Percentiles rank a stretch among this genome's conserved stretches.
These are phyloP conservation scores for Mesorhabditis belari DNA, from an alignment of 2,888 invertebrate species.

Conservation along the genomic window DNA sequence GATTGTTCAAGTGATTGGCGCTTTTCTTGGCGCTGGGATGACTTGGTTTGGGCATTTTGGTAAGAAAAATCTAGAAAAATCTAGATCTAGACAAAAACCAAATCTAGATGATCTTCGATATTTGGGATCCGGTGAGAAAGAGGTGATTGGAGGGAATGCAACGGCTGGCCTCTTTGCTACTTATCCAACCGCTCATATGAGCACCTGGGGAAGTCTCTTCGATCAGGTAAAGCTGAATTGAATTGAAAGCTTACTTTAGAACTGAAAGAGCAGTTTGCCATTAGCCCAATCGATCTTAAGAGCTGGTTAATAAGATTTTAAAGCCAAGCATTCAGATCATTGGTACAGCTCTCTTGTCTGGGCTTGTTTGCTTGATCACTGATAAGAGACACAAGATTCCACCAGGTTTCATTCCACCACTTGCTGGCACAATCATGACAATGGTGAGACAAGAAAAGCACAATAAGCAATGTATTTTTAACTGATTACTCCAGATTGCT, in stretches of 20 bases:
- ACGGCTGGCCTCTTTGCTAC: slow-evolving; percentile 61
- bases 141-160: slow-evolving; percentile 50
- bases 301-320: too few relatives aligned
- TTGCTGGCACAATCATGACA: slow-evolving; percentile 46
- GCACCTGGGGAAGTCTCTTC: slow-evolving; percentile 55
- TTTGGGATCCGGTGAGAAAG: slow-evolving; percentile 53
- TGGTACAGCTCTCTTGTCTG: slow-evolving; percentile 49
- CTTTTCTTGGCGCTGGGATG: slow-evolving; percentile 46
- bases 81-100: neutral
- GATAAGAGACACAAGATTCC: slow-evolving; percentile 49
- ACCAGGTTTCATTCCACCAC: slow-evolving; percentile 35
- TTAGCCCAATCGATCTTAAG: too few relatives aligned
- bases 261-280: too few relatives aligned
- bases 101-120: slow-evolving; percentile 50
- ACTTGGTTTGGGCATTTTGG: slow-evolving; percentile 50
- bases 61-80: slow-evolving; percentile 6
- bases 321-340: slow-evolving; percentile 49
- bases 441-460: slow-evolving; percentile 26
- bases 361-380: slow-evolving; percentile 42
- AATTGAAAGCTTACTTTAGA: too few relatives aligned
- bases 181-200: slow-evolving; percentile 57
- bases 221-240: slow-evolving; percentile 57
- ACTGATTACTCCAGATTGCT: slow-evolving; percentile 25
- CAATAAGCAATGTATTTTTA: too few relatives aligned
- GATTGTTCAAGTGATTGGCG: slow-evolving; percentile 45